Evolutionary conservation across 2,797 vertebrate genomes (phyloP), one percentile per base, ranked within the genome.

Genomic region (Gallinago solitaria): DNA sequence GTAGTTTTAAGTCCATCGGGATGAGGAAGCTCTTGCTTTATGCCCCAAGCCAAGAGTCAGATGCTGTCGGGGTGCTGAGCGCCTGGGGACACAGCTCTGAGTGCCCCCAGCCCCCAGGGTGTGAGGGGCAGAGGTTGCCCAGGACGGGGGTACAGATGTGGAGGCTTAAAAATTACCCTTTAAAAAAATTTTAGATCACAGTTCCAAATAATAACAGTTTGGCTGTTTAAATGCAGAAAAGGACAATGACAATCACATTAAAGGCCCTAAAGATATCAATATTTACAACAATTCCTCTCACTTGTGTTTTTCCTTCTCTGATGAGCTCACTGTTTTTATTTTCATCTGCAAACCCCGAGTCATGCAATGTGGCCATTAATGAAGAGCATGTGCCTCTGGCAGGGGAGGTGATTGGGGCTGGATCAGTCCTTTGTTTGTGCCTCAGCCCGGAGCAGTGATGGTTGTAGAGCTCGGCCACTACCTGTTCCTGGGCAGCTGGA

Each of bases 271-370:
- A 79, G 93, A 90, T 61, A 86, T 53, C 95, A 96, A 94, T 95
- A 84, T 96, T 96, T 97, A 96, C 94, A 93, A 25, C 88, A 56
- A 65, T 53, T 81, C 87, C 69, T 93, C 76, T 94, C 73, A 19
- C 89, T 93, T 19, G 8, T 93, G 92, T 75, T 94, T 84, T 76
- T 91, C 85, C 74, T 76, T 25, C 94, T 82, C 70, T 82, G 93
- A 87, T 96, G 95, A 96, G 88, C 83, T 97, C 96, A 91, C 73
- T 95, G 87, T 61, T 90, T 89, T 96, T 71, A 86, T 93, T 95
- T 83, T 83, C 54, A 60, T 81, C 87, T 85, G 69, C 89, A 91
- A 75, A 45, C 28, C 35, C 15, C 41, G 0, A 96, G 91, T 88
- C 95, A 96, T 95, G 96, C 96, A 96, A 93, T 83, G 89, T 50